Evolutionary conservation across 2,888 invertebrate genomes (phyloP).

Genomic region (Platynereis dumerilii): DNA sequence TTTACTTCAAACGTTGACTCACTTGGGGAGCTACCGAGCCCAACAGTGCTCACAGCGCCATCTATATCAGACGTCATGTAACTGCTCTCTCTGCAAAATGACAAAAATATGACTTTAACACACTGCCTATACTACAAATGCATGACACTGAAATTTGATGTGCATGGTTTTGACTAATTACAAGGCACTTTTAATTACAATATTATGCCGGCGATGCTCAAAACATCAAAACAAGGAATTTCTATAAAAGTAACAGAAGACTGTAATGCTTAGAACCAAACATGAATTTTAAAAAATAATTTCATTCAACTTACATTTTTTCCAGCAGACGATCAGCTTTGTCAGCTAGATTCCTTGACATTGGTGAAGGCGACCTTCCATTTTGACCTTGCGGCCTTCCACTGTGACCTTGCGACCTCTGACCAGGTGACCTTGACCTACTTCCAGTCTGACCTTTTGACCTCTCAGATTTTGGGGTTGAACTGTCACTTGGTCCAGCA

Average conservation of each 20-base stretch:
- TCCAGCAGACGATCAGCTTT: constrained; percentile 51
- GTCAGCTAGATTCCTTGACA: constrained; percentile 41
- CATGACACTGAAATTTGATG: too few species aligned
- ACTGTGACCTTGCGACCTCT: too few species aligned
- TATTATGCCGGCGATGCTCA: too few species aligned
- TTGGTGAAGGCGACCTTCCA: too few species aligned
- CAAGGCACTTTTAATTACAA: too few species aligned
- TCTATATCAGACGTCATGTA: constrained; percentile 46
- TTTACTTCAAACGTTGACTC: constrained; percentile 34
- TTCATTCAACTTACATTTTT: constrained; percentile 40
- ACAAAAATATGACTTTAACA: constrained; percentile 1
- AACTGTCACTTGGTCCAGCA: constrained; percentile 33
- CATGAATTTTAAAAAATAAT: too few species aligned
- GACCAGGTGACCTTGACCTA: constrained; percentile 3
- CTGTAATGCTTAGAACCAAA: too few species aligned
- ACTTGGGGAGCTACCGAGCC: constrained; percentile 47
- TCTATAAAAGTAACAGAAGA: too few species aligned
- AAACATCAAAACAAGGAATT: too few species aligned
- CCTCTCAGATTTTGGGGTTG: constrained; percentile 32
- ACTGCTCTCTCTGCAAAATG: constrained; percentile 45
- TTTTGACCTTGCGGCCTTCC: too few species aligned
- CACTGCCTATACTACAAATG: too few species aligned
- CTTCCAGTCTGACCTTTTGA: neutral
- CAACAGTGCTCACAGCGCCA: constrained; percentile 52
- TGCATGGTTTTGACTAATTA: too few species aligned